Evolutionary conservation across 2,113 vertebrate genomes (phyloP).

Genomic region (Reinhardtius hippoglossoides): DNA sequence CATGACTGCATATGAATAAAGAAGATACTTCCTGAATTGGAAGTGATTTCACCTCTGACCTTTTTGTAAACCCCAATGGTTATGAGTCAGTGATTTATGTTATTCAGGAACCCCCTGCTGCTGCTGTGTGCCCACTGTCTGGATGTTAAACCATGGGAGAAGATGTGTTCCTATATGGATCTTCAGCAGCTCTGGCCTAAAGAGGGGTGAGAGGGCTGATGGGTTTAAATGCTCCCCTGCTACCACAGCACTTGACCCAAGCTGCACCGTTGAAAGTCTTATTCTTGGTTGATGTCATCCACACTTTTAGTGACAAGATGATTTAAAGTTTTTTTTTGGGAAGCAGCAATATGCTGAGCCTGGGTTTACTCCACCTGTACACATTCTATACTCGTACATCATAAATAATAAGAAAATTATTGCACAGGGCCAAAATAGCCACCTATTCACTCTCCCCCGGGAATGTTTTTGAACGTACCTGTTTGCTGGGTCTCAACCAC

Average conservation of each 20-base stretch:
- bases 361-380: neutral
- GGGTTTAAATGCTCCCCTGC: conserved; percentile 39
- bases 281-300: conserved; percentile 18
- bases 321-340: conserved; percentile 15
- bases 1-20: conserved; percentile 1
- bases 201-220: conserved; percentile 22
- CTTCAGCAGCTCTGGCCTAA: neutral
- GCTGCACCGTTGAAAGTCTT: neutral
- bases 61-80: neutral
- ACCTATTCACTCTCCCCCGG: neutral
- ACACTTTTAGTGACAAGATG: neutral
- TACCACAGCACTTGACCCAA: conserved; percentile 53
- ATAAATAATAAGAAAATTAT: conserved; percentile 11
- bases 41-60: conserved; percentile 58
- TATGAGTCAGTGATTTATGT: conserved; percentile 59
- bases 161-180: neutral
- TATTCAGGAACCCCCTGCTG: conserved; percentile 34
- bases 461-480: neutral
- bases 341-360: neutral
- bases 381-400: neutral
- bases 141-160: conserved; percentile 21
- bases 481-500: too few relatives aligned
- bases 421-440: conserved; percentile 11
- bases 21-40: conserved; percentile 33
- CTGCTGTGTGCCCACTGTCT: conserved; percentile 31